Evolutionary conservation across 2,888 invertebrate genomes (phyloP), one percentile per base, ranked within the genome.

Genomic region (Mantis religiosa): DNA sequence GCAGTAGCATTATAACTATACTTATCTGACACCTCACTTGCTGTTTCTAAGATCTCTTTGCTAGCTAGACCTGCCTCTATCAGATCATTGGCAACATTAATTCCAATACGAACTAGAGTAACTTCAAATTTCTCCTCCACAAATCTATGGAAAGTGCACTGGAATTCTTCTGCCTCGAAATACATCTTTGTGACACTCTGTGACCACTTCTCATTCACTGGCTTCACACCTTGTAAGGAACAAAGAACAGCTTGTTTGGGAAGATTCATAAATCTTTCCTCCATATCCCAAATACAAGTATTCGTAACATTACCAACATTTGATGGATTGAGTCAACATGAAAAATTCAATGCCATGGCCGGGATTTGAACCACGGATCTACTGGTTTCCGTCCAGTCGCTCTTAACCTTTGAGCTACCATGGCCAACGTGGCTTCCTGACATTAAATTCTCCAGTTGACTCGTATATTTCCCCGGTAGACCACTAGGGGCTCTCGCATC

Each of bases 161-260:
- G 94, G 91, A 95, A 95, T 0, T 93, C n/a, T n/a, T n/a, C 95
- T 54, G 94, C 94, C 91, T 95, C 94, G 91, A 96, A 96, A 91
- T 95, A 95, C 27, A 94, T 92, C 90, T 95, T 94, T 87, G 95
- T 94, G 54, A 89, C 90, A 82, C 91, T 92, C 71, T 94, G 93
- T 15, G 94, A 94, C 96, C 96, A 96, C 89, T 93, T 93, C 83
- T 94, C 95, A 83, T 90, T 90, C 1, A 93, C 93, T 0, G 96
- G 95, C 28, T 94, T 92, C 2, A 97, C 94, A 81, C 95, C 95
- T 81, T 94, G 93, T 87, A 97, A 93, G 0, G 95, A 94, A 92
- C 97, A 97, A 87, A 95, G 94, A 0, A 97, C 93, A 0, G 97
- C 96, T 94, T 97, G 96, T 88, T 95, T 95, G 0, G 97, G 96